A percentile compares a stretch with the other conserved stretches of the same genome.
phyloP scores from a whole-genome alignment of 2,797 vertebrate genomes.

The Oophaga sylvatica region DNA sequence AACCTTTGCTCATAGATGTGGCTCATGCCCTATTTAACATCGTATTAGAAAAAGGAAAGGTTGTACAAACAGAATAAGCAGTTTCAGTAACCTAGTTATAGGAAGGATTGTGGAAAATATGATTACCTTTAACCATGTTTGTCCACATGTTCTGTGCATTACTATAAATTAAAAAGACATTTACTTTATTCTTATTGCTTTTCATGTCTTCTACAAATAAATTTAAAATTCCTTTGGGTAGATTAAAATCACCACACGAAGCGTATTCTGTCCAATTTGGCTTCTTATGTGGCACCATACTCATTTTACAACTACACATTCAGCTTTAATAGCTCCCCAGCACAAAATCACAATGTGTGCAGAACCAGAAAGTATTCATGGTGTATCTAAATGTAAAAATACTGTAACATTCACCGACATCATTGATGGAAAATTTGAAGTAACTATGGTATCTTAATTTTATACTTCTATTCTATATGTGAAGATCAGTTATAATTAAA shows the following conservation, averaged over 20 bases:
- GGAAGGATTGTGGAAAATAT: background rate
- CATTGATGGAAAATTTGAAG: background rate
- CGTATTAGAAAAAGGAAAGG: background rate
- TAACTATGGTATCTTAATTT: background rate
- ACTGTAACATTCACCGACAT: background rate
- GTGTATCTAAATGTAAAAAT: background rate
- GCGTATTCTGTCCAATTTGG: constrained; percentile 8
- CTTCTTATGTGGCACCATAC: background rate
- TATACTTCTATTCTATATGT: background rate
- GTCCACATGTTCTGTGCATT: background rate
- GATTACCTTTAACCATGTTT: background rate
- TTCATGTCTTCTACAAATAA: constrained; percentile 14
- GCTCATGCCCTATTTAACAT: background rate
- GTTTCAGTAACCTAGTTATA: background rate
- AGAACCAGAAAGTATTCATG: background rate
- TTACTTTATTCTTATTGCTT: background rate
- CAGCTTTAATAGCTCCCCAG: constrained; percentile 7
- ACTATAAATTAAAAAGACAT: background rate
- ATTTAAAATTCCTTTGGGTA: constrained; percentile 4
- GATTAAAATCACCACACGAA: constrained; percentile 7
- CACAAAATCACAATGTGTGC: background rate
- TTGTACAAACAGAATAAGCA: background rate
- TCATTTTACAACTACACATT: constrained; percentile 11
- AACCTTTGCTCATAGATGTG: no score
- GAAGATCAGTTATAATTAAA: background rate